Evolutionary conservation across 2,888 invertebrate species (phyloP).

Genomic region (Lepas anatifera): DNA sequence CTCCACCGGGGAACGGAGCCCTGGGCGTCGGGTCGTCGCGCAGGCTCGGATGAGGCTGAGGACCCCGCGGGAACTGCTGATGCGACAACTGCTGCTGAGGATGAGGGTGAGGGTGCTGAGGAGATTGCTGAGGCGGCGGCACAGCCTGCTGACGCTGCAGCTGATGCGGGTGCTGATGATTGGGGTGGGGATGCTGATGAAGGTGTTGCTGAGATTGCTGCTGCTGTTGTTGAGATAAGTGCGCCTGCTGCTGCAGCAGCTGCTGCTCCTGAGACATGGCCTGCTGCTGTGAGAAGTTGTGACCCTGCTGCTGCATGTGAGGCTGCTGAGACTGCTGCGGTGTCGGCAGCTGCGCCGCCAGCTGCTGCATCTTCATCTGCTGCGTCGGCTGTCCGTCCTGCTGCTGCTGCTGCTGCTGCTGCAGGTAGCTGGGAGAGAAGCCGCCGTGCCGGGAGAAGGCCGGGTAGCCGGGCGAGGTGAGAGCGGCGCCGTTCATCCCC

Average conservation of each 20-base stretch:
- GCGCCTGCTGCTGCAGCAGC: background rate
- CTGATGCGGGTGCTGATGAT: no score
- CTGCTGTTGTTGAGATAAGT: background rate
- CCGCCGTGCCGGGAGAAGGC: background rate
- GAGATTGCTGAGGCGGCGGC: no score
- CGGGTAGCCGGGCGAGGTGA: background rate
- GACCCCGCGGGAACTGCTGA: no score
- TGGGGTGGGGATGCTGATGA: no score
- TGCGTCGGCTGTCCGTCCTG: background rate
- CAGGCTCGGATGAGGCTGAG: background rate
- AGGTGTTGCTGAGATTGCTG: no score
- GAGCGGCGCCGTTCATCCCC: background rate
- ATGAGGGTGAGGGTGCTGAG: no score
- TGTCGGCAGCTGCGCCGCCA: background rate
- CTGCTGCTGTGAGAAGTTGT: background rate
- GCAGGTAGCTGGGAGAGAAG: background rate
- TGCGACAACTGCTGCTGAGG: no score
- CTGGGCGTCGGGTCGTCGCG: no score
- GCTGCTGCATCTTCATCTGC: background rate
- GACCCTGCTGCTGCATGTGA: background rate
- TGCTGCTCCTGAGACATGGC: no score
- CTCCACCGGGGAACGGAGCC: no score
- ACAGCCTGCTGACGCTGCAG: no score
- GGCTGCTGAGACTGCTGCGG: background rate
- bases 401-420: background rate